These are phyloP conservation scores for Quadroppia sp. DNA, from an alignment of 2,888 invertebrate genomes.

Conservation along the genomic window DNA sequence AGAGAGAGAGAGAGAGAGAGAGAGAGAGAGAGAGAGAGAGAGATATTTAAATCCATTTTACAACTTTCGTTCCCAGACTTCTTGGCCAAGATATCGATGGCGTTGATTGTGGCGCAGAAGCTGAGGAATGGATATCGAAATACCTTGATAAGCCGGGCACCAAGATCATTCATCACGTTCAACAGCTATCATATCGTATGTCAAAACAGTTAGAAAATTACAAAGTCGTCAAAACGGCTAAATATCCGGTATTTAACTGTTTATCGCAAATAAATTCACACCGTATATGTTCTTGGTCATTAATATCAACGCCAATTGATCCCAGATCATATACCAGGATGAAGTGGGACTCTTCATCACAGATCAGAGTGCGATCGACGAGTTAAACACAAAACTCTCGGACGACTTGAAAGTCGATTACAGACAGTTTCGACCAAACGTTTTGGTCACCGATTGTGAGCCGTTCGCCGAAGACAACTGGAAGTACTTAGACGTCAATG, in stretches of 20 bases:
- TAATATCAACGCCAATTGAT: no score
- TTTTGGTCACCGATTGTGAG: constrained; percentile 33
- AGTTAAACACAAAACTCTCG: constrained; percentile 36
- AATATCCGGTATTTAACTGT: not conserved
- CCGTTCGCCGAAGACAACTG: constrained; percentile 43
- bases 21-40: no score
- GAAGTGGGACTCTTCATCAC: constrained; percentile 30
- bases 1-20: no score
- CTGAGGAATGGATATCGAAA: constrained; percentile 14
- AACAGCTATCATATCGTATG: not conserved
- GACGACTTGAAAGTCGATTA: constrained; percentile 11
- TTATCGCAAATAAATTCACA: not conserved
- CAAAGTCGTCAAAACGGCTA: not conserved
- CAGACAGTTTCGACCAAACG: constrained; percentile 42
- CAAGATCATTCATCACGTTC: constrained; percentile 22
- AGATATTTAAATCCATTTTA: no score
- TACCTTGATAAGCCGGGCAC: not conserved
- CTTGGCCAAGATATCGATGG: no score
- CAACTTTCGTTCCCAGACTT: no score
- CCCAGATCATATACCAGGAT: constrained; percentile 41
- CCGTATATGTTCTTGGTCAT: no score
- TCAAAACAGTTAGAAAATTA: not conserved
- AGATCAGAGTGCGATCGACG: constrained; percentile 40
- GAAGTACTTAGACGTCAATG: constrained; percentile 32
- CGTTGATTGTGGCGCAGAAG: constrained; percentile 9